Base-by-base conservation (phyloP, 2,113 vertebrate species). In the Mus pahari region DNA sequence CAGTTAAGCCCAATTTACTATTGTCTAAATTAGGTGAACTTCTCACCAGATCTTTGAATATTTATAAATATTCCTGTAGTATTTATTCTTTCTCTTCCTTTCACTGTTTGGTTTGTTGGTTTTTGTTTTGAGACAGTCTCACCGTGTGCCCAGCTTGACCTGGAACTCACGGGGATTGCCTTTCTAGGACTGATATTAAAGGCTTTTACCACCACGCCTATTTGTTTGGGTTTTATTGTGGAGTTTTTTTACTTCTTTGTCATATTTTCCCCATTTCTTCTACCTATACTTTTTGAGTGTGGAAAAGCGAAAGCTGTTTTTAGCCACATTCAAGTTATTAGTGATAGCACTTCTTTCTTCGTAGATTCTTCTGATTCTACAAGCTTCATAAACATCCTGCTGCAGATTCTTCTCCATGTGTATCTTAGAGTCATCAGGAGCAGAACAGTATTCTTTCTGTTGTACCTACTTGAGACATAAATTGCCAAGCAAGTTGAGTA, bases 291-390 rank as follows among this genome's bases (percentile, higher is more conserved):
- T 39, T 66, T 78, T 96, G 42, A 16, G 3, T 93, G 16, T 89
- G 89, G 5, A 78, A 79, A 42, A 89, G 33, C 53, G 9, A 79
- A 98, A 89, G 74, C 48, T 42, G 31, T 66, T 77, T 87, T 93
- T 77, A 93, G 42, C 60, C 39, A 75, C 48, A 33, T 74, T 92
- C 1, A 73, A 1, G 16, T 95, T 94, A 78, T 82, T 78, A 83
- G 10, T 42, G 28, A 42, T 48, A 89, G n/a, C 58, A 93, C 50
- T 50, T 92, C 70, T 91, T 90, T 89, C 50, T 94, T 96, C 28
- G 75, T 39, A 62, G 39, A 17, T 16, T 78, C 64, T 95, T 86
- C 55, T 75, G 90, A 86, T 39, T 20, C 60, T 70, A 42, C 55
- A 95, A 86, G 17, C 62, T 58, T 58, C n/a, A 83, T 95, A 92